Evolutionary conservation across 1,140 invertebrate genomes (phyloP).

Genomic region (Spodoptera litura): DNA sequence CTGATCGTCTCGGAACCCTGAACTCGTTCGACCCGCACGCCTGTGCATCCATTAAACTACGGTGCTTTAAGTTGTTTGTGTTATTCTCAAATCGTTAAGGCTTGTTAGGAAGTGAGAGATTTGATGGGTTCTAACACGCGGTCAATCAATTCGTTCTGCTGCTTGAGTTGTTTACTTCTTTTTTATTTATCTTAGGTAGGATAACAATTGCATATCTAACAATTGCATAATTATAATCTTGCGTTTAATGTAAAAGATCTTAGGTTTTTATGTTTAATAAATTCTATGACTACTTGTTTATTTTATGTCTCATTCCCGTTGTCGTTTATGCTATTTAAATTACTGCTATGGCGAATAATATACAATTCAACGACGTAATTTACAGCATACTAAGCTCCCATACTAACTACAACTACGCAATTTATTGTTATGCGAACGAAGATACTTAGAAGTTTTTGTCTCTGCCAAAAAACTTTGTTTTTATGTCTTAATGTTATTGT

Average conservation of each 20-base stretch:
- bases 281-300: neutral
- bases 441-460: conserved; percentile 21
- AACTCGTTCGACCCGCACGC: conserved; percentile 55
- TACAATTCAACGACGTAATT: neutral
- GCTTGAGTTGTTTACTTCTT: neutral
- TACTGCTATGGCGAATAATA: neutral
- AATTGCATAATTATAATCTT: no score
- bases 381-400: neutral
- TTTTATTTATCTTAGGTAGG: neutral
- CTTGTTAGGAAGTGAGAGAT: conserved; percentile 15
- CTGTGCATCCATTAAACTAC: conserved; percentile 26
- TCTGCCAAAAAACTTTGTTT: conserved; percentile 29
- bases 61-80: conserved; percentile 38
- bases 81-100: conserved; percentile 1
- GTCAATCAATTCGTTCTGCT: conserved; percentile 10
- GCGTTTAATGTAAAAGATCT: no score
- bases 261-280: no score
- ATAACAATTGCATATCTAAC: no score
- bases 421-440: conserved; percentile 13
- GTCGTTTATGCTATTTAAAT: neutral
- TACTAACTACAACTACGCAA: conserved; percentile 9
- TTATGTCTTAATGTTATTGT: conserved; percentile 23
- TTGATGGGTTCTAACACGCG: neutral
- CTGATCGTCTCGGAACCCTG: conserved; percentile 53
- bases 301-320: neutral